A percentile compares a stretch with the other conserved stretches of the same genome.
These are phyloP conservation scores for Tragulus kanchil DNA, from an alignment of 2,113 vertebrate genomes.

Conservation along the genomic window DNA sequence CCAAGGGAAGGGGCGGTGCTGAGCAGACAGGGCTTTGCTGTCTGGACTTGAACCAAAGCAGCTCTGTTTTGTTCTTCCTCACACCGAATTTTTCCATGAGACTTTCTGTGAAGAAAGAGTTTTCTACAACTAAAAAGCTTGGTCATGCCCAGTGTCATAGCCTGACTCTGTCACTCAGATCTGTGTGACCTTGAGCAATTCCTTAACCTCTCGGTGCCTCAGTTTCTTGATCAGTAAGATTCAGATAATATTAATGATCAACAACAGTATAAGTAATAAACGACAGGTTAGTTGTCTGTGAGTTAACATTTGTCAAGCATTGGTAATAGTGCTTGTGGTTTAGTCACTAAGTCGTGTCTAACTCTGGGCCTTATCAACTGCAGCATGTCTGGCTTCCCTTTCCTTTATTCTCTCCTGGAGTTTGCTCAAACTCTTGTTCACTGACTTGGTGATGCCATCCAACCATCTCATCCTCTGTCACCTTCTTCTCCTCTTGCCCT, in stretches of 20 bases:
- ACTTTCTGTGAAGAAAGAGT: background rate
- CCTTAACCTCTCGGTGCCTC: background rate
- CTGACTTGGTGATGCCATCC: background rate
- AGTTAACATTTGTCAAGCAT: constrained; percentile 32
- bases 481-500: background rate
- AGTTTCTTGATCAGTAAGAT: constrained; percentile 7
- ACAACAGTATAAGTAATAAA: background rate
- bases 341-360: background rate
- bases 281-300: background rate
- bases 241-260: background rate
- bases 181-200: background rate
- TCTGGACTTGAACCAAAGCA: background rate
- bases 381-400: background rate
- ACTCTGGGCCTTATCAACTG: background rate
- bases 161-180: background rate
- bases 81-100: background rate
- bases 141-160: background rate
- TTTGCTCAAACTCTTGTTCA: background rate
- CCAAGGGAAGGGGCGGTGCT: background rate
- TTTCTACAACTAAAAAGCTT: background rate
- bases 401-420: background rate
- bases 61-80: background rate
- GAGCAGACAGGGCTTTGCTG: background rate
- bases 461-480: background rate
- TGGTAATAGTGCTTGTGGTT: background rate